phyloP scores from a whole-genome alignment of 2,113 vertebrate species.

The Phaethornis superciliosus region DNA sequence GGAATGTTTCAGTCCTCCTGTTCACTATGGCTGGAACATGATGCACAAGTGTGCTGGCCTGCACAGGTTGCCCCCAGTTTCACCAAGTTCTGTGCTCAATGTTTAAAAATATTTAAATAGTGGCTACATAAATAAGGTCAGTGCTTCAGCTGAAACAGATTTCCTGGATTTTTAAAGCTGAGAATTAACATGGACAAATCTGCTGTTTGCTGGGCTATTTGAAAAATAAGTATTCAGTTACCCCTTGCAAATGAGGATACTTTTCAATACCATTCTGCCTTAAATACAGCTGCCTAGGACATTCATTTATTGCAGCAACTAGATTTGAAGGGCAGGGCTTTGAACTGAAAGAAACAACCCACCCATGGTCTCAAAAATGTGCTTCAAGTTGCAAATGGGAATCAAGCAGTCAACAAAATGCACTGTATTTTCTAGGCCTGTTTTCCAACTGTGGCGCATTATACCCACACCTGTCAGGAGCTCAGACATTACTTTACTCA shows the following conservation, averaged over 20 bases:
- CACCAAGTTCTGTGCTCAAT: background rate
- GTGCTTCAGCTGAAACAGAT: background rate
- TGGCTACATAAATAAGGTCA: background rate
- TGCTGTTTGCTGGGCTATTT: background rate
- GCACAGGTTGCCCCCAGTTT: background rate
- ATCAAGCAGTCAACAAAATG: background rate
- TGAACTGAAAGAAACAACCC: background rate
- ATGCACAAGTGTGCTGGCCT: background rate
- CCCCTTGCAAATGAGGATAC: background rate
- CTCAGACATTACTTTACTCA: background rate
- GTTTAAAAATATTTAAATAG: background rate
- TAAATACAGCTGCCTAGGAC: background rate
- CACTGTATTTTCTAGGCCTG: background rate
- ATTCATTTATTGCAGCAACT: background rate
- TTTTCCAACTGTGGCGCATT: background rate
- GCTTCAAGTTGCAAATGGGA: background rate
- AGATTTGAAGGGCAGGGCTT: background rate
- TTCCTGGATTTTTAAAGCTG: background rate
- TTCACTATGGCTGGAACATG: background rate
- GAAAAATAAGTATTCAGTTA: background rate
- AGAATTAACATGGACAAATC: background rate
- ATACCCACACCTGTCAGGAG: background rate
- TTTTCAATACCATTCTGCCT: background rate
- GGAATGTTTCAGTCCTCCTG: background rate
- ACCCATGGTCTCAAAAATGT: background rate